Evolutionary conservation across 2,797 vertebrate genomes (phyloP).

Genomic region (Acanthornis magna): DNA sequence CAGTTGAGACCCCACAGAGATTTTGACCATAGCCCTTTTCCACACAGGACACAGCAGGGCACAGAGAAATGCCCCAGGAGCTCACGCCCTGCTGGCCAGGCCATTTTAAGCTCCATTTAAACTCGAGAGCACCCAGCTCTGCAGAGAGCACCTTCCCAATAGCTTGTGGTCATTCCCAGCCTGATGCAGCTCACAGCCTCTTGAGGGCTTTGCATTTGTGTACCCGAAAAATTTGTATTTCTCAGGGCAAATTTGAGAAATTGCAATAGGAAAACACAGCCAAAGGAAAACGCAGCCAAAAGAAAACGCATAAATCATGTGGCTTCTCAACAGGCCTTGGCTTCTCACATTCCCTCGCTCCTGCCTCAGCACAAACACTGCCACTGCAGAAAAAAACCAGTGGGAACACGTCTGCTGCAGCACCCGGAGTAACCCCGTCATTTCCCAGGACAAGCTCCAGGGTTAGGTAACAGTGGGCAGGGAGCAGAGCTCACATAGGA

Average conservation of each 20-base stretch:
- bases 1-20: rapidly evolving
- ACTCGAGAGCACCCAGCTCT: rapidly evolving
- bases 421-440: rapidly evolving
- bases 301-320: background rate
- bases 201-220: background rate
- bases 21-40: background rate
- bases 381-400: background rate
- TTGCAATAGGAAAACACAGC: background rate
- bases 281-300: background rate
- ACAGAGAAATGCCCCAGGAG: background rate
- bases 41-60: background rate
- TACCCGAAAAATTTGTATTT: background rate
- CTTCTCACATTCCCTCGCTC: background rate
- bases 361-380: background rate
- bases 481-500: background rate
- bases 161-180: background rate
- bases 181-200: background rate
- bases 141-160: background rate
- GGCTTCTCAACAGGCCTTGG: background rate
- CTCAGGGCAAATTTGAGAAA: background rate
- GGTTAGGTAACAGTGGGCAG: background rate
- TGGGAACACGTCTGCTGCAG: background rate
- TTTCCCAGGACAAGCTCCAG: background rate
- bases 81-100: background rate
- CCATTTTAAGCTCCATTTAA: background rate